A percentile compares a stretch with the other conserved stretches of the same genome.
These are phyloP conservation scores for Colius striatus DNA, from an alignment of 2,113 vertebrate genomes.

Conservation along the genomic window DNA sequence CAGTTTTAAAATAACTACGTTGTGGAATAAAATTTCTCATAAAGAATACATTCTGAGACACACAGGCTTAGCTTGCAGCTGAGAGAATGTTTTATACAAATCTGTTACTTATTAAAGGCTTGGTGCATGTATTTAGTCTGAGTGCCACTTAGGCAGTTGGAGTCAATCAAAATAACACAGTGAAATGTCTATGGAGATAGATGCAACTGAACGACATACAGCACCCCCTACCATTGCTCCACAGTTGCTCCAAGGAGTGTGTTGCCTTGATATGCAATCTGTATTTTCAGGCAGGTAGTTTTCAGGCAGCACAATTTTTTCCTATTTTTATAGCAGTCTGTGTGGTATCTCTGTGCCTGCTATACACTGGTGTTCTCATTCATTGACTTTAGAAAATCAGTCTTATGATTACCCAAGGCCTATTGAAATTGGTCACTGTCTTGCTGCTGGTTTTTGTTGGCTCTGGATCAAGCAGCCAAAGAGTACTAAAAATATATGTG, in stretches of 20 bases:
- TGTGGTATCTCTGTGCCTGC: not conserved
- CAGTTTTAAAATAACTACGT: not conserved
- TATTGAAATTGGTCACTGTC: conserved; percentile 31
- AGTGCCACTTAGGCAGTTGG: not conserved
- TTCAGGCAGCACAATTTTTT: not conserved
- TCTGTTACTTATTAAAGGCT: conserved; percentile 35
- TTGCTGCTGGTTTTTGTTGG: not conserved
- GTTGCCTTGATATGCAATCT: not conserved
- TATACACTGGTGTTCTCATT: not conserved
- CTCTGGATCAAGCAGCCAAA: not conserved
- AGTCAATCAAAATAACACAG: not conserved
- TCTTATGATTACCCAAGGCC: not conserved
- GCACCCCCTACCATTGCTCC: not conserved
- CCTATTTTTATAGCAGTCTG: not conserved
- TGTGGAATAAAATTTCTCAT: conserved; percentile 18
- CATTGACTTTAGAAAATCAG: not conserved
- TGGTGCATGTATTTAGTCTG: not conserved
- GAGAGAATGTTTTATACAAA: not conserved
- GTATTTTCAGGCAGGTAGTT: not conserved
- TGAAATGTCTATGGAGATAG: not conserved
- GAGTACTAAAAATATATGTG: conserved; percentile 51
- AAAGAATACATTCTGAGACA: not conserved
- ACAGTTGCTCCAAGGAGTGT: not conserved
- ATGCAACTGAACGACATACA: not conserved
- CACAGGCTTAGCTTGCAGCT: not conserved